Percentiles rank a stretch among this genome's conserved stretches.
These are phyloP conservation scores for Pyrocoelia pectoralis DNA, from an alignment of 2,888 invertebrate species.

Conservation along the genomic window DNA sequence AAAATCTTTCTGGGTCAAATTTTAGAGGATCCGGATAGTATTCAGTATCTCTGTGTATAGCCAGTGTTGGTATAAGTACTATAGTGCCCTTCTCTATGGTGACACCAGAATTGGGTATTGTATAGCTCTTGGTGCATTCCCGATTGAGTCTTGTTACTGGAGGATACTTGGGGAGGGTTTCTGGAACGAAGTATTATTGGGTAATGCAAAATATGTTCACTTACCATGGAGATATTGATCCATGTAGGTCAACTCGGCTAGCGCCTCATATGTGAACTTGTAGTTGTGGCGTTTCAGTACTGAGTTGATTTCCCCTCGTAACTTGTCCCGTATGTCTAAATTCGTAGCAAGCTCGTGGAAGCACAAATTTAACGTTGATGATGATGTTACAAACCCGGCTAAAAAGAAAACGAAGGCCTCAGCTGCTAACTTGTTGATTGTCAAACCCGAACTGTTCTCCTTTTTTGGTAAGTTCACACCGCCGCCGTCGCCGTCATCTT, in stretches of 20 bases:
- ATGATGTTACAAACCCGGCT: slow-evolving; percentile 72
- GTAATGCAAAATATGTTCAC: not conserved
- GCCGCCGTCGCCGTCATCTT: no score
- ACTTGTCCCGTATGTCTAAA: slow-evolving; percentile 62
- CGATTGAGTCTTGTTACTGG: slow-evolving; percentile 42
- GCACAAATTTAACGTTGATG: slow-evolving; percentile 66
- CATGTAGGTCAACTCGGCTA: no score
- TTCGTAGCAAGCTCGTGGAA: no score
- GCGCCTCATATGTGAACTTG: slow-evolving; percentile 63
- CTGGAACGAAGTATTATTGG: slow-evolving; percentile 7
- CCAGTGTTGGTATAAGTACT: slow-evolving; percentile 36
- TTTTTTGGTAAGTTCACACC: no score
- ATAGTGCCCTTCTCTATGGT: slow-evolving; percentile 52
- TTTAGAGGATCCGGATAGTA: slow-evolving; percentile 24
- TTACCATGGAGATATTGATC: slow-evolving; percentile 65
- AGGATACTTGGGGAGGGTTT: slow-evolving; percentile 15
- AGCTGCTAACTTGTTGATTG: no score
- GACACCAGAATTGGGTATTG: no score
- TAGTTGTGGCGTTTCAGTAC: slow-evolving; percentile 63
- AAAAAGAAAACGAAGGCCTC: slow-evolving; percentile 68
- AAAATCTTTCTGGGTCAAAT: slow-evolving; percentile 35
- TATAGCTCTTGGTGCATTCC: slow-evolving; percentile 44
- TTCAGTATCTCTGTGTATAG: slow-evolving; percentile 10
- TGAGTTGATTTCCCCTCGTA: slow-evolving; percentile 63
- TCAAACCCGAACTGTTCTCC: no score